These are phyloP conservation scores for Microctenopoma lineatum DNA, from an alignment of 2,797 vertebrate genomes.

Conservation along the genomic window DNA sequence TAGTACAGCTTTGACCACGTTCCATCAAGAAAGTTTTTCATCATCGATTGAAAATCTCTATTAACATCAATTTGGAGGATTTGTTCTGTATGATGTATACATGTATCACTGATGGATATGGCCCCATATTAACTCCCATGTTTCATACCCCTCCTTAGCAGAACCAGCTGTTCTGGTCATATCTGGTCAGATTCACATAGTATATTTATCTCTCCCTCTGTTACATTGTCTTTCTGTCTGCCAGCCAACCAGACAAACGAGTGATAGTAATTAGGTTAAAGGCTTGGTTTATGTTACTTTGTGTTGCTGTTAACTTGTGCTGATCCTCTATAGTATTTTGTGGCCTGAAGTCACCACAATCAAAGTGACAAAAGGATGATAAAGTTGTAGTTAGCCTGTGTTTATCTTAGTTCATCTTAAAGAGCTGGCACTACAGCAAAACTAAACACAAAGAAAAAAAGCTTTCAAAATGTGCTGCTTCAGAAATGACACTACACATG, in stretches of 20 bases:
- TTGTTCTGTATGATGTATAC: not conserved
- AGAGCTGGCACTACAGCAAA: not conserved
- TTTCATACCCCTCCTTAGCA: constrained; percentile 45
- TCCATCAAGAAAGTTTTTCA: constrained; percentile 43
- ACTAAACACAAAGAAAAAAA: constrained; percentile 11
- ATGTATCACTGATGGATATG: not conserved
- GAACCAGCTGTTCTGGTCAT: constrained; percentile 15
- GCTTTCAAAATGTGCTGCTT: not conserved
- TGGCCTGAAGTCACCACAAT: constrained; percentile 11
- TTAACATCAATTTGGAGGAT: constrained; percentile 33
- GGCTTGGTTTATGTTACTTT: not conserved
- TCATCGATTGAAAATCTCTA: constrained; percentile 61
- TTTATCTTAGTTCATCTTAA: not conserved
- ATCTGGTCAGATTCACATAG: constrained; percentile 4
- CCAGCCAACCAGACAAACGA: constrained; percentile 2
- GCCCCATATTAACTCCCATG: constrained; percentile 15
- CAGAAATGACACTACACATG: constrained; percentile 13
- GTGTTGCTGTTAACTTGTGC: not conserved
- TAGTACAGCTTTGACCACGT: constrained; percentile 50
- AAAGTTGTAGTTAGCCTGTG: constrained; percentile 1
- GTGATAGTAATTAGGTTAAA: constrained; percentile 3
- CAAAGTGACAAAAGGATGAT: constrained; percentile 31
- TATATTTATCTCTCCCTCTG: constrained; percentile 12
- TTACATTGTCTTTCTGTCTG: constrained; percentile 15
- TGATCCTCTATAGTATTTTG: not conserved